Base-by-base conservation (phyloP, 2,888 invertebrate genomes). In the Monochamus alternatus region DNA sequence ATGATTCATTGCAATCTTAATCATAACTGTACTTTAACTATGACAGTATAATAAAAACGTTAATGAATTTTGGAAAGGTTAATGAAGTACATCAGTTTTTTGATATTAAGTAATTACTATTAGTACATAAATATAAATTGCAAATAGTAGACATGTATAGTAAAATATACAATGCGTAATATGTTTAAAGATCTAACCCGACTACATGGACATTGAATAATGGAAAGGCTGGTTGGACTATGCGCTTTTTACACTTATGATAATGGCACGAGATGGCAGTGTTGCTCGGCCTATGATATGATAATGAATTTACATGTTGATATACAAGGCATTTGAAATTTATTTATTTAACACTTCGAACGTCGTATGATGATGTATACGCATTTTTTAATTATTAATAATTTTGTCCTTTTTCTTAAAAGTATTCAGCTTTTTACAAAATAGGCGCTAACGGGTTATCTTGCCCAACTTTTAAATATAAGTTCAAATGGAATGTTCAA, bases 211-310 rank as follows among this genome's bases (percentile, higher is more conserved):
- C 55, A 73, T 52, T 12, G 63, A 62, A 52, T 71, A 52, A 63
- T 63, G 73, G 60, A 75, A 76, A 78, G 80, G 81, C 82, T 84
- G 82, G 82, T 80, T 83, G 83, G 82, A 83, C 75, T 78, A 76
- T 77, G 78, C 75, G 77, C 78, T 78, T 75, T 77, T 76, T 77
- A 75, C 71, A 70, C 84, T 81, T 78, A 79, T 81, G 81, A 80
- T 83, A 83, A 83, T 82, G 82, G 82, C 82, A 81, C 81, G 80
- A 81, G 81, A 81, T 84, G 84, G 84, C 84, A 84, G 84, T 83
- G 84, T 83, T 82, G 81, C 82, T 89, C 85, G 84, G 87, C 85
- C 89, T 89, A 87, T 87, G 87, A 87, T 87, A 87, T 87, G 87
- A 87, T 86, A 85, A 87, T 87, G 87, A 87, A 87, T 87, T 83